These are phyloP conservation scores for Acrobasis suavella DNA, from an alignment of 2,888 invertebrate species.

Conservation along the genomic window DNA sequence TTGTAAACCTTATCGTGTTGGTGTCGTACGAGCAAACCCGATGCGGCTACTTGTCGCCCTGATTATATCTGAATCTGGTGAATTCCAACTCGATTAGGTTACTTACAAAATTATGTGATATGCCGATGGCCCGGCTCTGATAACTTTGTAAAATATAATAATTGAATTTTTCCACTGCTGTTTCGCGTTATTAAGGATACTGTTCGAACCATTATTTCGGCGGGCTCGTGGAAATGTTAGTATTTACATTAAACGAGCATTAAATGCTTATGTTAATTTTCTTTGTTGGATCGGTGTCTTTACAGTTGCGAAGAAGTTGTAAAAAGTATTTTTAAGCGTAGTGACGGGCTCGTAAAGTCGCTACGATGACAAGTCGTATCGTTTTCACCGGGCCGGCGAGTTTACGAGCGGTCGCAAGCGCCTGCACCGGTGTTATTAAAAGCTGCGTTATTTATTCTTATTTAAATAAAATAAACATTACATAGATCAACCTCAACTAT, in stretches of 20 bases:
- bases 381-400: constrained; percentile 59
- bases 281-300: constrained; percentile 43
- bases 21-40: constrained; percentile 45
- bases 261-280: constrained; percentile 33
- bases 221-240: constrained; percentile 2
- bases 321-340: constrained; percentile 59
- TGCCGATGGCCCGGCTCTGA: constrained; percentile 57
- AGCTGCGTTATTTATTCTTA: constrained; percentile 10
- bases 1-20: constrained; percentile 73
- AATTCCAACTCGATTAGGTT: constrained; percentile 69
- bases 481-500: not conserved
- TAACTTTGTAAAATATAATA: constrained; percentile 51
- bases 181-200: constrained; percentile 23
- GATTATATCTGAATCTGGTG: constrained; percentile 76
- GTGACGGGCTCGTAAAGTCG: constrained; percentile 57
- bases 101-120: constrained; percentile 69
- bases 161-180: constrained; percentile 34
- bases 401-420: constrained; percentile 53
- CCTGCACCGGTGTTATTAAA: constrained; percentile 35
- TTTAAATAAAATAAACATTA: not conserved
- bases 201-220: constrained; percentile 17
- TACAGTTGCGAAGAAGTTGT: constrained; percentile 43
- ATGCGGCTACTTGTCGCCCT: constrained; percentile 68
- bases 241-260: constrained; percentile 14
- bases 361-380: constrained; percentile 68